Percentiles rank a stretch among this genome's conserved stretches.
These are phyloP conservation scores for Microlaimidae sp. DNA, from an alignment of 2,888 invertebrate genomes.

Conservation along the genomic window DNA sequence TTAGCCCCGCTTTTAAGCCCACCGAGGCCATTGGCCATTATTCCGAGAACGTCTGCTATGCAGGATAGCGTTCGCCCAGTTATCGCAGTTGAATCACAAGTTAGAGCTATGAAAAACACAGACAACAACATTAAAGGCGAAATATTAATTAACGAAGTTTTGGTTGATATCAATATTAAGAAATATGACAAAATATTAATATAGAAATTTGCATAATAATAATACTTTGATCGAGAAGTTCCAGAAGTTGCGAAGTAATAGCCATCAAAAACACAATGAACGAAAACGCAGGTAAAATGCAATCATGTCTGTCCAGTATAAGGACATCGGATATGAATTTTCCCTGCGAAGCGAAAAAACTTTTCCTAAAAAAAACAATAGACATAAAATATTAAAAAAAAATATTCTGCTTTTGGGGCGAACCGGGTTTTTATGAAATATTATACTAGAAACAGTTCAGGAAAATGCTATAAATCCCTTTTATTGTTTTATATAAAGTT, in stretches of 20 bases:
- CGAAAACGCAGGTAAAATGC: neutral
- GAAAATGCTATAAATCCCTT: no score
- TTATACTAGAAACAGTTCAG: no score
- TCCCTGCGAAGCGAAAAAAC: no score
- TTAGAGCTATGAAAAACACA: conserved; percentile 3
- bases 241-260: neutral
- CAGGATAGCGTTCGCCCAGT: conserved; percentile 39
- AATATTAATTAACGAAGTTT: neutral
- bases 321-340: no score
- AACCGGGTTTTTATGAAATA: no score
- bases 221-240: neutral
- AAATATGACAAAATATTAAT: no score
- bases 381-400: no score
- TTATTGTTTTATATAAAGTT: no score
- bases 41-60: conserved; percentile 40
- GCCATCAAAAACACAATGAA: neutral
- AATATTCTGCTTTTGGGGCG: no score
- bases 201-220: neutral
- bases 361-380: no score
- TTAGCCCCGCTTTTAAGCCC: conserved; percentile 44
- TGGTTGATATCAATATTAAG: neutral
- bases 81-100: conserved; percentile 18
- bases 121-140: conserved; percentile 23
- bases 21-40: conserved; percentile 38
- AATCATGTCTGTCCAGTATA: no score